phyloP scores from a whole-genome alignment of 2,888 invertebrate species.

The Noctua janthe region DNA sequence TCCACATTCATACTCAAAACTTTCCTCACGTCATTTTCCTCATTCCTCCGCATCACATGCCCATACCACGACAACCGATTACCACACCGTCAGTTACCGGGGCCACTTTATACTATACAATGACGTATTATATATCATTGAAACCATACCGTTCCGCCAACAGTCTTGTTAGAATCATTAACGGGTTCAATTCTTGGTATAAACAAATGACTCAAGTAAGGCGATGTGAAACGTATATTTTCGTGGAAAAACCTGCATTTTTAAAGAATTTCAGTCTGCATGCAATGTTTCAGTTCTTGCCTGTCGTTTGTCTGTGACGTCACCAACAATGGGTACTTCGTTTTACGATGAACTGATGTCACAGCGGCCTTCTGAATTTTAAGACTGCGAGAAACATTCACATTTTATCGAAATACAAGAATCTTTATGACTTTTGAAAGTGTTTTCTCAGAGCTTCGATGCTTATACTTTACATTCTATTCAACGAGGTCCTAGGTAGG shows the following conservation, averaged over 20 bases:
- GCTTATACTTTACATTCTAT: neutral
- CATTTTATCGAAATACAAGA: conserved; percentile 41
- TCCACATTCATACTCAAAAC: no score
- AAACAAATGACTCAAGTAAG: neutral
- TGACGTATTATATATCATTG: no score
- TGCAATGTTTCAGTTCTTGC: conserved; percentile 27
- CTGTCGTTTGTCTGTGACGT: conserved; percentile 27
- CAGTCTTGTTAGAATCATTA: neutral
- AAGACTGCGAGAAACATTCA: conserved; percentile 10
- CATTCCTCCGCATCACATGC: no score
- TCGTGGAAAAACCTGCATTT: conserved; percentile 18
- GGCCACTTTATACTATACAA: no score
- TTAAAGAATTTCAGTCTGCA: conserved; percentile 13
- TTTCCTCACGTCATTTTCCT: no score
- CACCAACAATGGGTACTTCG: conserved; percentile 25
- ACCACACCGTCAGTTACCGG: no score
- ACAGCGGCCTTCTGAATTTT: conserved; percentile 28
- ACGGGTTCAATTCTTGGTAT: conserved; percentile 1
- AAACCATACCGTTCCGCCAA: neutral
- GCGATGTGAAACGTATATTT: conserved; percentile 1
- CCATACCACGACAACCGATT: no score
- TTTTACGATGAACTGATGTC: conserved; percentile 28
- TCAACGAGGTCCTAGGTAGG: neutral
- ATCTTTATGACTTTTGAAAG: conserved; percentile 19
- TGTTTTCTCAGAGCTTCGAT: conserved; percentile 8